These are phyloP conservation scores for Kuschelorhynchus macadamiae DNA, from an alignment of 2,888 invertebrate species.

Conservation along the genomic window DNA sequence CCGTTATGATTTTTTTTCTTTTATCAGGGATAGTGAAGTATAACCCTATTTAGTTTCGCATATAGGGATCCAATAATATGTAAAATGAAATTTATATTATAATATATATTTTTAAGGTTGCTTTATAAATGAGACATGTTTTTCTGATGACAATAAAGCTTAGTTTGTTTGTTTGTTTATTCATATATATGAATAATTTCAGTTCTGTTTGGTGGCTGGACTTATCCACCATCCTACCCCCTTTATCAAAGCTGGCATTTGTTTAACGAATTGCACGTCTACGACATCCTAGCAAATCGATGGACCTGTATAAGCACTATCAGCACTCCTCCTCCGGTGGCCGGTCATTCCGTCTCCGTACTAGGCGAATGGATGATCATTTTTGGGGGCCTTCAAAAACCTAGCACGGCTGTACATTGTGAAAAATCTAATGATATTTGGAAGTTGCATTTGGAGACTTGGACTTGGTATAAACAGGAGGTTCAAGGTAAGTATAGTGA, in stretches of 20 bases:
- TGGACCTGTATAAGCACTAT: slow-evolving; percentile 80
- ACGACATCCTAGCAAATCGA: slow-evolving; percentile 83
- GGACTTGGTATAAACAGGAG: slow-evolving; percentile 83
- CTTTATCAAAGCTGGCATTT: slow-evolving; percentile 88
- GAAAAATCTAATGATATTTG: slow-evolving; percentile 86
- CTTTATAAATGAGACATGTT: no score
- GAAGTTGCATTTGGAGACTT: slow-evolving; percentile 85
- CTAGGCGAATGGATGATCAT: slow-evolving; percentile 87
- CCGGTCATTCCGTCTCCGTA: slow-evolving; percentile 94
- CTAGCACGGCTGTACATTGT: slow-evolving; percentile 65
- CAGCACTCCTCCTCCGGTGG: slow-evolving; percentile 81
- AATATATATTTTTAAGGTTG: no score
- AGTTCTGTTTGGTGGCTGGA: slow-evolving; percentile 93
- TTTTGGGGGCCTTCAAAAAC: slow-evolving; percentile 72
- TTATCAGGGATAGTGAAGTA: no score
- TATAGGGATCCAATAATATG: no score
- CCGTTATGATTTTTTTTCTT: no score
- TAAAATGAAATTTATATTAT: no score
- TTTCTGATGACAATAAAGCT: no score
- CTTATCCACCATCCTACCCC: slow-evolving; percentile 90
- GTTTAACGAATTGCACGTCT: slow-evolving; percentile 93
- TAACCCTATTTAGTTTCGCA: no score
- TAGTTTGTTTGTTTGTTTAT: no score
- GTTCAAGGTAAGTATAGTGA: slow-evolving; percentile 68
- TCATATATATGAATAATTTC: no score